Evolutionary conservation across 2,888 invertebrate genomes (phyloP), one percentile per base, ranked within the genome.

Genomic region (Amphipoea oculea): DNA sequence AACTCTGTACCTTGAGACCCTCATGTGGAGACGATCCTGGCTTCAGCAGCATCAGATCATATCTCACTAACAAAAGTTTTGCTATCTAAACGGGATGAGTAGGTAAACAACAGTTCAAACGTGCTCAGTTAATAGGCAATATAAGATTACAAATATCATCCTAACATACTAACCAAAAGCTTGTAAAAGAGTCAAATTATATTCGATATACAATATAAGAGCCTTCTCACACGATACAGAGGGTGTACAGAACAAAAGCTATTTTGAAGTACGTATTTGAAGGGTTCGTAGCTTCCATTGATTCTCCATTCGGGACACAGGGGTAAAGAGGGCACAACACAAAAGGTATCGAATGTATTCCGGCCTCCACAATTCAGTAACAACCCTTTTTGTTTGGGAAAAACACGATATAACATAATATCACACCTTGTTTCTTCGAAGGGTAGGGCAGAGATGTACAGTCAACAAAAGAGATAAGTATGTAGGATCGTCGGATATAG

Each of bases 261-360:
- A 60, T 72, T 63, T 23, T 23, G 29, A 2, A 40, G 65, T 65
- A 70, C 14, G 63, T 42, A 73, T 79, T 74, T 76, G 54, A 54
- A 78, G 62, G 74, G 68, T 76, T 68, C n/a, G 48, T 29, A 65
- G 76, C n/a, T 63, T 65, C 67, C 79, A 90, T 91, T 87, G 88
- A 88, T 86, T 85, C 82, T 79, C 78, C 78, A 83, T 89, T 86
- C 85, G 82, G 65, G 68, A 40, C 62, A 70, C 65, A 40, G 65
- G 48, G 48, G 70, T 45, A 81, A 65, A 72, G 60, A 70, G 57
- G 57, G 29, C 65, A 48, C 29, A 75, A 63, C 29, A 80, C 77
- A 83, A 79, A 75, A 69, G 74, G 45, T 48, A 79, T 60, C 40
- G 48, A 62, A 54, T 65, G 36, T 73, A 74, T 57, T 57, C 57